phyloP scores from a whole-genome alignment of 1,140 invertebrate genomes.

The Phortica variegata region DNA sequence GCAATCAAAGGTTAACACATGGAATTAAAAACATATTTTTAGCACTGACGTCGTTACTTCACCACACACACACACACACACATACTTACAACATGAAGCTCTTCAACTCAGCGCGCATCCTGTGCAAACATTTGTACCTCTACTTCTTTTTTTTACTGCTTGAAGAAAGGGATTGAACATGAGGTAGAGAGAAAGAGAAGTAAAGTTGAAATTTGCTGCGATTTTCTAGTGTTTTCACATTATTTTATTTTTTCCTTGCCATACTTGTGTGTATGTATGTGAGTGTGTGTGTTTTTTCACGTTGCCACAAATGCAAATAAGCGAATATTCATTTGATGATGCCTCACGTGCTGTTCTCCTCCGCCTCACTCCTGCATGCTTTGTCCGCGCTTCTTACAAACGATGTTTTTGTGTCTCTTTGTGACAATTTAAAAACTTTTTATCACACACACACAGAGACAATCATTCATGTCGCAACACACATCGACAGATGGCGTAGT shows the following conservation, averaged over 20 bases:
- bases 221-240: conserved; percentile 1
- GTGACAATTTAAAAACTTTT: conserved; percentile 49
- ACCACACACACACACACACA: conserved; percentile 4
- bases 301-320: conserved; percentile 42
- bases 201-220: conserved; percentile 4
- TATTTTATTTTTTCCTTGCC: conserved; percentile 13
- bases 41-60: conserved; percentile 2
- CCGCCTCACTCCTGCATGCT: neutral
- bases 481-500: conserved; percentile 50
- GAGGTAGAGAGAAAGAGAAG: conserved; percentile 6
- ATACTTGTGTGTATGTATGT: neutral
- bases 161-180: too few species aligned
- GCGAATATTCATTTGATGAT: conserved; percentile 54
- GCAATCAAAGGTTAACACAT: conserved; percentile 51
- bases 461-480: conserved; percentile 12
- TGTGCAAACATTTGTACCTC: conserved; percentile 8
- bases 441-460: conserved; percentile 16
- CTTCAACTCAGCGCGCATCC: conserved; percentile 11
- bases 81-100: neutral
- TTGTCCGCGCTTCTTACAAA: neutral
- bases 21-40: conserved; percentile 45
- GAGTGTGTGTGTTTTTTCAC: conserved; percentile 5
- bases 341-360: conserved; percentile 6
- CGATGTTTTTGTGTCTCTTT: neutral
- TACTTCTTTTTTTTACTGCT: conserved; percentile 14